phyloP scores from a whole-genome alignment of 2,888 invertebrate genomes.

The Phrixothrix hirtus region DNA sequence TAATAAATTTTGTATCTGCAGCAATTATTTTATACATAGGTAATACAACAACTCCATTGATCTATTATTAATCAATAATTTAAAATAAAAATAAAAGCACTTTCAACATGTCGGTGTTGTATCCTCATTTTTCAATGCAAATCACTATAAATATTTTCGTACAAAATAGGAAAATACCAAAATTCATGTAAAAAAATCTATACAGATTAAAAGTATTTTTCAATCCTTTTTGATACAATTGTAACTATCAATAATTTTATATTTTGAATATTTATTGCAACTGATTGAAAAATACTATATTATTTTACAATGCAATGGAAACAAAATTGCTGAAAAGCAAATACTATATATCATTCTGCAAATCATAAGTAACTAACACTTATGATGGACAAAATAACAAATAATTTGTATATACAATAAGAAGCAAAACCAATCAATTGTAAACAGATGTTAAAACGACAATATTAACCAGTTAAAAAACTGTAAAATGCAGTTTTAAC shows the following conservation, averaged over 20 bases:
- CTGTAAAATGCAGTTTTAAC: slow-evolving; percentile 42
- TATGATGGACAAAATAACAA: neutral
- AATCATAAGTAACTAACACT: neutral
- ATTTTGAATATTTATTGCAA: no score
- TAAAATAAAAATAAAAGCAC: no score
- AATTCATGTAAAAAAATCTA: neutral
- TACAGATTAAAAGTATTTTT: neutral
- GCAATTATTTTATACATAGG: no score
- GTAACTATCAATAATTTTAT: no score
- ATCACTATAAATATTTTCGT: slow-evolving; percentile 15
- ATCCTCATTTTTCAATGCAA: slow-evolving; percentile 1
- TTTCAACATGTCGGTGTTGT: slow-evolving; percentile 31
- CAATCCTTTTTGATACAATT: neutral
- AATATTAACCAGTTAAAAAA: slow-evolving; percentile 35
- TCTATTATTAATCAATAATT: no score
- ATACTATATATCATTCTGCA: neutral
- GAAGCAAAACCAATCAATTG: neutral
- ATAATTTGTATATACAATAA: slow-evolving; percentile 17
- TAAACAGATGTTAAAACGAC: slow-evolving; percentile 31
- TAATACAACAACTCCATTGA: no score
- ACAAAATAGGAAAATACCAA: slow-evolving; percentile 22
- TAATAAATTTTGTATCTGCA: no score
- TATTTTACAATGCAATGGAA: neutral
- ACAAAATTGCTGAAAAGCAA: neutral
- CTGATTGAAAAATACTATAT: no score